Percentiles rank a stretch among this genome's conserved stretches.
These are phyloP conservation scores for Gymnosoma rotundatum DNA, from an alignment of 2,888 invertebrate species.

Conservation along the genomic window DNA sequence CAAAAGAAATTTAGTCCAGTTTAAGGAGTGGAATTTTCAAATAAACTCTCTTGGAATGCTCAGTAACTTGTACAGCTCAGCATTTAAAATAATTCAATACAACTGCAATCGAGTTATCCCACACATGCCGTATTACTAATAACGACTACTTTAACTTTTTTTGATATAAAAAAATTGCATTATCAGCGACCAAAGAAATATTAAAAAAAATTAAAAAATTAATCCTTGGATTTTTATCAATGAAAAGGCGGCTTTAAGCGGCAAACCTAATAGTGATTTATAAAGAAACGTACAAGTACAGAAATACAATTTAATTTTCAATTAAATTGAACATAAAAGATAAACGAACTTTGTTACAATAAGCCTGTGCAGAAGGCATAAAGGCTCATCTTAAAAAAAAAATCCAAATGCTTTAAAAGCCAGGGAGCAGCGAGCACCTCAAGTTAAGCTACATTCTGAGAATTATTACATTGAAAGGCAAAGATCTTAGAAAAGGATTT, in stretches of 20 bases:
- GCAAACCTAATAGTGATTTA: slow-evolving; percentile 31
- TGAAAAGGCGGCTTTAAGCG: slow-evolving; percentile 33
- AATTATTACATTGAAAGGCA: slow-evolving; percentile 52
- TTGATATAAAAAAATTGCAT: background rate
- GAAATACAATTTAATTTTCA: slow-evolving; percentile 53
- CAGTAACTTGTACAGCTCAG: too few species aligned
- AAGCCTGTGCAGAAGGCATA: slow-evolving; percentile 44
- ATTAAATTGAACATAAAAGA: slow-evolving; percentile 45
- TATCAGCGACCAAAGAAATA: slow-evolving; percentile 10
- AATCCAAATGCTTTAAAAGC: slow-evolving; percentile 13
- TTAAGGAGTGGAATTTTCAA: too few species aligned
- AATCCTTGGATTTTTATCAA: slow-evolving; percentile 55
- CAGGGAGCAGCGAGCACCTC: slow-evolving; percentile 5
- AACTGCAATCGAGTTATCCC: too few species aligned
- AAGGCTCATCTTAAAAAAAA: background rate
- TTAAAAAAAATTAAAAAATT: slow-evolving; percentile 22
- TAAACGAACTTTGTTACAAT: slow-evolving; percentile 30
- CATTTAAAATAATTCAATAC: too few species aligned
- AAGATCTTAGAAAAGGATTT: slow-evolving; percentile 52
- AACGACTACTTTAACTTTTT: background rate
- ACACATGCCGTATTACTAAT: too few species aligned
- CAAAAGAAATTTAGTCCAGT: too few species aligned
- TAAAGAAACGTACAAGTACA: slow-evolving; percentile 19
- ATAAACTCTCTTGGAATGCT: too few species aligned
- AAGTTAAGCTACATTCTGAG: slow-evolving; percentile 40